A percentile compares a stretch with the other conserved stretches of the same genome.
Evolutionary conservation across 2,113 vertebrate genomes (phyloP).

Genomic region (Anguilla rostrata): DNA sequence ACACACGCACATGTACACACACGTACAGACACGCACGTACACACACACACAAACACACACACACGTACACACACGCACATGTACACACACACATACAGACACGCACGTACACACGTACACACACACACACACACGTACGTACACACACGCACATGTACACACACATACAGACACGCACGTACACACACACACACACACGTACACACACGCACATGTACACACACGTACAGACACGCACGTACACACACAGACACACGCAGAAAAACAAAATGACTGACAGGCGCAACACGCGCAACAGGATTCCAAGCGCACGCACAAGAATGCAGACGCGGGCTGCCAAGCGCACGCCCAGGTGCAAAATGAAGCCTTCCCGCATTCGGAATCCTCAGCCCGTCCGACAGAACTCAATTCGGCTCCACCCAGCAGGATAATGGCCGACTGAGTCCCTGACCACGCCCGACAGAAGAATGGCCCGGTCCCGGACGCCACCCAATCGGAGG

Average conservation of each 20-base stretch:
- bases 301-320: not conserved
- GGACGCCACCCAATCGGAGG: not conserved
- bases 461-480: not conserved
- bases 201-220: not conserved
- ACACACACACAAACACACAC: too few relatives aligned
- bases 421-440: not conserved
- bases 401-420: not conserved
- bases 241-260: too few relatives aligned
- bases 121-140: not conserved
- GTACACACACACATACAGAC: constrained; percentile 11
- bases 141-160: not conserved
- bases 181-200: too few relatives aligned
- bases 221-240: not conserved
- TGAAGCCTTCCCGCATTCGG: not conserved
- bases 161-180: not conserved
- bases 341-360: not conserved
- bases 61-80: too few relatives aligned
- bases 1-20: too few relatives aligned
- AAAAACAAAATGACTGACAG: too few relatives aligned
- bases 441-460: not conserved
- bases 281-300: too few relatives aligned
- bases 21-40: too few relatives aligned
- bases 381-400: not conserved
- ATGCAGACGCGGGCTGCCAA: not conserved
- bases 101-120: not conserved